Evolutionary conservation across 1,140 invertebrate species (phyloP).

Genomic region (Zeugodacus cucurbitae): DNA sequence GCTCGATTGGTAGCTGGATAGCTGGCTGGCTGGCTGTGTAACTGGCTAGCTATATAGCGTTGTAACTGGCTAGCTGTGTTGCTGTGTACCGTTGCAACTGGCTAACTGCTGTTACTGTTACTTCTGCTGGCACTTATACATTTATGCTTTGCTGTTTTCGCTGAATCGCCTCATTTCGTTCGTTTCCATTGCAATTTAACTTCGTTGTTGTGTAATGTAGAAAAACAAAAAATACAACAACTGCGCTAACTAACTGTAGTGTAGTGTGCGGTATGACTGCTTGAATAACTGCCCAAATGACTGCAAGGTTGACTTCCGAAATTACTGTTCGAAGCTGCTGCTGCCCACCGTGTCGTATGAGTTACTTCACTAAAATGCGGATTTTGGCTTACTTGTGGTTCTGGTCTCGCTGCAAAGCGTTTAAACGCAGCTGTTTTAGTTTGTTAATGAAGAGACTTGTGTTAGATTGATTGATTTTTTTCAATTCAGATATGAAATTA

Average conservation of each 20-base stretch:
- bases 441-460: neutral
- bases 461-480: neutral
- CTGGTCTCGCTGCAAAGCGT: neutral
- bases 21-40: neutral
- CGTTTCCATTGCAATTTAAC: neutral
- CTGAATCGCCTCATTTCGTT: conserved; percentile 13
- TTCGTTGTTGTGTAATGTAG: neutral
- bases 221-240: neutral
- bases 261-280: neutral
- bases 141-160: neutral
- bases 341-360: neutral
- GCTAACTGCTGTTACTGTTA: neutral
- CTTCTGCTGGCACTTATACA: neutral
- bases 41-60: neutral
- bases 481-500: too few relatives aligned
- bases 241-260: neutral
- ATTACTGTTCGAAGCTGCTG: neutral
- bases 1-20: neutral
- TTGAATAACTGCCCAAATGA: conserved; percentile 1
- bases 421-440: neutral
- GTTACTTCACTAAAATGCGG: neutral
- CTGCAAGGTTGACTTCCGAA: neutral
- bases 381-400: neutral
- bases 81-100: too few relatives aligned
- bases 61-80: neutral